Percentiles rank a stretch among this genome's conserved stretches.
These are phyloP conservation scores for Parauchenoglanis punctatus DNA, from an alignment of 2,797 vertebrate genomes.

Conservation along the genomic window DNA sequence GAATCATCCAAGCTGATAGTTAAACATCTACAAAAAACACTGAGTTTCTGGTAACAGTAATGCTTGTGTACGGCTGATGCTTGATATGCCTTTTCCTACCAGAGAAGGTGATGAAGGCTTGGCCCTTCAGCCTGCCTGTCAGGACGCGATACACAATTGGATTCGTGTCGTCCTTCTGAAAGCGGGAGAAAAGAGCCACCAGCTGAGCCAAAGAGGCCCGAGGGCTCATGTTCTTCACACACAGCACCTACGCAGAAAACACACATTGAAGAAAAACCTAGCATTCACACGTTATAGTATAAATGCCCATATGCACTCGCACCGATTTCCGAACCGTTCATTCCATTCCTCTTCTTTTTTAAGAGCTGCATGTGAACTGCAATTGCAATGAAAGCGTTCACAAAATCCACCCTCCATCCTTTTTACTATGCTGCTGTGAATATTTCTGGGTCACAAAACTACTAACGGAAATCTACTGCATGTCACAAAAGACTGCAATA, in stretches of 20 bases:
- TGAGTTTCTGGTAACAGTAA: neutral
- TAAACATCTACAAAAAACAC: neutral
- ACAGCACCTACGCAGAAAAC: constrained; percentile 79
- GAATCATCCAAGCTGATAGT: neutral
- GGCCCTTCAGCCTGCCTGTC: constrained; percentile 88
- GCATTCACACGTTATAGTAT: neutral
- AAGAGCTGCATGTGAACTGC: neutral
- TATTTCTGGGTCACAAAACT: too few species aligned
- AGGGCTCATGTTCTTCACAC: constrained; percentile 87
- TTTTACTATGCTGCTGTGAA: too few species aligned
- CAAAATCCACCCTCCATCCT: too few species aligned
- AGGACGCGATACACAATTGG: constrained; percentile 84
- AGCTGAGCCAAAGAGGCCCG: constrained; percentile 83
- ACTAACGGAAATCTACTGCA: neutral
- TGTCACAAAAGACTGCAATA: neutral
- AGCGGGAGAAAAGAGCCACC: constrained; percentile 88
- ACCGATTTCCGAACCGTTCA: too few species aligned
- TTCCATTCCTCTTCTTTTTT: neutral
- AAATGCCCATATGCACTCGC: neutral
- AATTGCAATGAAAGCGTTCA: neutral
- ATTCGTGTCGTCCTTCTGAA: constrained; percentile 75
- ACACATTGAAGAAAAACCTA: neutral
- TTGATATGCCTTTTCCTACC: constrained; percentile 67
- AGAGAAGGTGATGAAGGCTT: constrained; percentile 90
- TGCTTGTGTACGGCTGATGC: neutral